A percentile compares a stretch with the other conserved stretches of the same genome.
These are phyloP conservation scores for Zaprionus camerounensis DNA, from an alignment of 1,140 invertebrate genomes.

Conservation along the genomic window DNA sequence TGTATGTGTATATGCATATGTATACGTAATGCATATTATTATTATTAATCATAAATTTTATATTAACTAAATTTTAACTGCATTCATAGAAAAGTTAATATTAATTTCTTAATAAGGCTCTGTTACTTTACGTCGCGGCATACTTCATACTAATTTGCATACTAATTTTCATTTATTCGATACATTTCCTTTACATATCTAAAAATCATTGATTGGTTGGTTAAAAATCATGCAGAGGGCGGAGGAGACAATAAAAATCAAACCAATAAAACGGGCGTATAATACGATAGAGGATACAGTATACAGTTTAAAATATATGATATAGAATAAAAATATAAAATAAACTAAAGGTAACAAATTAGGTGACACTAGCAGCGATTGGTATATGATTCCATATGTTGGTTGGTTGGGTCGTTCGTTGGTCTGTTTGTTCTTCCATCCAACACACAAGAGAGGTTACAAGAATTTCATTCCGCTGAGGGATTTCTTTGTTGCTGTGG, in stretches of 20 bases:
- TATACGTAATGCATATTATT: constrained; percentile 53
- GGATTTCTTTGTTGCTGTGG: constrained; percentile 27
- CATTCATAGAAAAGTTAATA: constrained; percentile 72
- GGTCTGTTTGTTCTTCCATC: constrained; percentile 46
- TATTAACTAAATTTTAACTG: constrained; percentile 69
- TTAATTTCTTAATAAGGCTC: constrained; percentile 80
- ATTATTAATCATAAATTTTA: constrained; percentile 50
- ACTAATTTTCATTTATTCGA: constrained; percentile 63
- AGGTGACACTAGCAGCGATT: constrained; percentile 44
- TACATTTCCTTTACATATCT: constrained; percentile 42
- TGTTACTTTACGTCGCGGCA: constrained; percentile 55
- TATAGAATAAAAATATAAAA: constrained; percentile 43
- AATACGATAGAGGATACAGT: constrained; percentile 51
- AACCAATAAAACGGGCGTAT: constrained; percentile 33
- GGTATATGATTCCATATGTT: constrained; percentile 36
- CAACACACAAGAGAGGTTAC: constrained; percentile 48
- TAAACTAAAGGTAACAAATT: constrained; percentile 62
- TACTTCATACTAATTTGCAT: constrained; percentile 52
- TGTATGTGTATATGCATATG: constrained; percentile 52
- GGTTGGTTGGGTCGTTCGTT: constrained; percentile 50
- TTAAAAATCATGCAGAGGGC: constrained; percentile 54
- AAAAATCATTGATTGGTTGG: constrained; percentile 31
- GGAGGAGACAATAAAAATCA: constrained; percentile 33
- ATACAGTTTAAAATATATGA: constrained; percentile 48
- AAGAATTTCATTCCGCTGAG: constrained; percentile 40